These are phyloP conservation scores for Lacerta viridis DNA, from an alignment of 2,797 vertebrate genomes.

Conservation along the genomic window DNA sequence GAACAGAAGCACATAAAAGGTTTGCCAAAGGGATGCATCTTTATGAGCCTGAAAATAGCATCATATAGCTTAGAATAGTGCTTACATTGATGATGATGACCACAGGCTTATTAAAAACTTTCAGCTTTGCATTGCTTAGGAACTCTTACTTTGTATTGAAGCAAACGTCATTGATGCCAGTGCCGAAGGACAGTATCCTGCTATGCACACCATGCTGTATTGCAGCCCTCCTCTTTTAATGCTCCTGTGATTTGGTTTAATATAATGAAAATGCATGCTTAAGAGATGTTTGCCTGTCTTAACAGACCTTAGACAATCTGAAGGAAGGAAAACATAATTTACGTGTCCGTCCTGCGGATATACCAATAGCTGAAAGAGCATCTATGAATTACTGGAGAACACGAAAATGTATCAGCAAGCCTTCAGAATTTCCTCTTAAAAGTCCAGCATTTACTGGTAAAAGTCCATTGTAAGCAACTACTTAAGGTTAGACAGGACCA, in stretches of 20 bases:
- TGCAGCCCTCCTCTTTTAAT: too few species aligned
- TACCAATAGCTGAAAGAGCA: constrained; percentile 74
- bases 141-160: neutral
- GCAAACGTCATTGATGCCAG: neutral
- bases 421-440: constrained; percentile 72
- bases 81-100: neutral
- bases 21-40: neutral
- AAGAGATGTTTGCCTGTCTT: constrained; percentile 45
- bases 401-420: constrained; percentile 74
- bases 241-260: too few species aligned
- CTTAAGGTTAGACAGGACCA: neutral
- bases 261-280: neutral
- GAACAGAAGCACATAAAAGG: neutral
- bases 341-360: constrained; percentile 69
- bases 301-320: constrained; percentile 75
- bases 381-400: constrained; percentile 77
- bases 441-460: constrained; percentile 77
- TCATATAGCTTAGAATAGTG: neutral
- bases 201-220: too few species aligned
- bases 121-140: neutral
- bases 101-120: neutral
- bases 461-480: neutral
- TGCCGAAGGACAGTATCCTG: neutral
- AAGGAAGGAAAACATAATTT: constrained; percentile 77
- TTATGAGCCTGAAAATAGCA: neutral